Evolutionary conservation across 2,113 vertebrate species (phyloP).

Genomic region (Anguilla rostrata): DNA sequence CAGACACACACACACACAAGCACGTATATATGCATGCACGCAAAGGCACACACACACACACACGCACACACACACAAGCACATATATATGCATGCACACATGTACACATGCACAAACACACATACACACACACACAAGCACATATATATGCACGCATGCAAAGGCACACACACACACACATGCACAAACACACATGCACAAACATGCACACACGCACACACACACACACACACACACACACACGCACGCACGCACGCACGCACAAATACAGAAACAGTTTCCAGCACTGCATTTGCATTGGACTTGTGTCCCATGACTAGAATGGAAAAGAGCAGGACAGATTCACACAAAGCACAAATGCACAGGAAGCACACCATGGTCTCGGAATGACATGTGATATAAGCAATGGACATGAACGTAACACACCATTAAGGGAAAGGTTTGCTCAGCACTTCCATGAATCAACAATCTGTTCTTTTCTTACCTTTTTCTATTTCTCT

Average conservation of each 20-base stretch:
- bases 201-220: neutral
- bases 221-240: neutral
- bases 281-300: neutral
- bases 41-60: too few relatives aligned
- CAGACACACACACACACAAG: too few relatives aligned
- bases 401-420: neutral
- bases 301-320: neutral
- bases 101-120: neutral
- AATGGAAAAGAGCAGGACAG: neutral
- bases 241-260: neutral
- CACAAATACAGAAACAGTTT: neutral
- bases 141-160: neutral
- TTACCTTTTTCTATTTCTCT: slow-evolving; percentile 11
- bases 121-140: neutral
- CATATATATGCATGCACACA: neutral
- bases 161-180: too few relatives aligned
- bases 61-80: too few relatives aligned
- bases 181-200: neutral
- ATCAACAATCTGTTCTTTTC: neutral
- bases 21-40: neutral
- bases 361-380: neutral
- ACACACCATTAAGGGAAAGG: neutral
- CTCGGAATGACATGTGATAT: neutral
- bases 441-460: neutral
- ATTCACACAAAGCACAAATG: neutral